Conservation (phyloP, 2,113 vertebrate species). For the Pipra filicauda region DNA sequence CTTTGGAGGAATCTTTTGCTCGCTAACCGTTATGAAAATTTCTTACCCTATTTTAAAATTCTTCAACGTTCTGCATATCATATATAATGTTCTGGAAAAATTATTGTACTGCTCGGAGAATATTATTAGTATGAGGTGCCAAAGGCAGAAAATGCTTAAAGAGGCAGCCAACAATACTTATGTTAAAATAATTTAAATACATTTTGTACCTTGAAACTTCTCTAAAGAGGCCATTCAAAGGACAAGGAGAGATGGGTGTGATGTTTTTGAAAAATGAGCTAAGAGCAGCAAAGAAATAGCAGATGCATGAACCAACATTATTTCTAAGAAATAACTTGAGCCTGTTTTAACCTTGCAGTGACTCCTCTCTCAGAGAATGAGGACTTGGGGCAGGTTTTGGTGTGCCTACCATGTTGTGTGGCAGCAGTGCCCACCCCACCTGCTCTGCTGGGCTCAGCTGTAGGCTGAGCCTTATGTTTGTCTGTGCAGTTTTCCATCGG, state of each 20-base stretch:
- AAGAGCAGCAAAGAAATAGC: neutral
- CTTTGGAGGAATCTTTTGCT: slow-evolving; percentile 27
- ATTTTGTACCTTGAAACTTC: neutral
- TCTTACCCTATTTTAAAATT: slow-evolving; percentile 38
- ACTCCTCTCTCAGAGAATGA: rapidly evolving
- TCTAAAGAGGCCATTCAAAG: neutral
- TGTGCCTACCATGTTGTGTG: rapidly evolving
- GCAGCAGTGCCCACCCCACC: rapidly evolving
- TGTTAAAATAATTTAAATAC: neutral
- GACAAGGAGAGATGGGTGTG: neutral
- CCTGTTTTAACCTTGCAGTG: neutral
- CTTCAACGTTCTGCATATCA: neutral
- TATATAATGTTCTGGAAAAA: slow-evolving; percentile 1
- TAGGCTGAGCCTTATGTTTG: rapidly evolving
- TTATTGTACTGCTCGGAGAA: neutral
- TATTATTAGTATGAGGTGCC: neutral
- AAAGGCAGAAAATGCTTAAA: neutral
- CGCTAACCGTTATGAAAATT: slow-evolving; percentile 4
- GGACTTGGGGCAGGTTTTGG: neutral
- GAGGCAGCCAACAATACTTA: neutral
- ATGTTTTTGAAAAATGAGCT: neutral
- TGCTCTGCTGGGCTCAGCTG: neutral
- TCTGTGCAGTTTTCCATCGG: neutral
- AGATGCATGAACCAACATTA: neutral
- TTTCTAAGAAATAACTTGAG: neutral